Conservation (phyloP, 2,113 vertebrate genomes). For the Notiomystis cincta region DNA sequence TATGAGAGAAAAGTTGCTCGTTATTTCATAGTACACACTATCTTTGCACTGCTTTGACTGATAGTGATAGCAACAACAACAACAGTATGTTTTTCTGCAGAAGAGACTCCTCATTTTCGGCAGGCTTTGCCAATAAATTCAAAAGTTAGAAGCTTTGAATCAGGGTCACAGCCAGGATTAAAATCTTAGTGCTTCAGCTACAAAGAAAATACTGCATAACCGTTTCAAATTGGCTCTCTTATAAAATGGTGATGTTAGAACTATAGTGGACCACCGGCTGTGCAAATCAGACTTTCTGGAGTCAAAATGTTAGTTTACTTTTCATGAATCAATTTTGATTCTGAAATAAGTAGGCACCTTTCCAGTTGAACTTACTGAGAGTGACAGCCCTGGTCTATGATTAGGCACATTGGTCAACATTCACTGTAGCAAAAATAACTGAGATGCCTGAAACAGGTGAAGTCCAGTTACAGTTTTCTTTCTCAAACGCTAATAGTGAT, state of each 20-base stretch:
- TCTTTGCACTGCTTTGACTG: neutral
- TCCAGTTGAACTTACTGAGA: neutral
- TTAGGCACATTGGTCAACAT: neutral
- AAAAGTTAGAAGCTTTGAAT: neutral
- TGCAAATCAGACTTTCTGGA: neutral
- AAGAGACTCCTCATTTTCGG: neutral
- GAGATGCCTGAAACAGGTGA: neutral
- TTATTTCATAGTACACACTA: neutral
- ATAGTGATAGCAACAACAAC: neutral
- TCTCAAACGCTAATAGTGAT: fast-evolving
- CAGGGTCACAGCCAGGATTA: neutral
- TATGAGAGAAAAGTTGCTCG: neutral
- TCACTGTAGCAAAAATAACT: neutral
- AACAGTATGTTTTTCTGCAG: neutral
- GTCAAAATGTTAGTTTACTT: neutral
- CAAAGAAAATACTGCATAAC: neutral
- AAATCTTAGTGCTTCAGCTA: neutral
- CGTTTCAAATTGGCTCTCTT: neutral
- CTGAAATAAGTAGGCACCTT: neutral
- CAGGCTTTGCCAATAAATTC: neutral
- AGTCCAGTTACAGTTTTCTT: neutral
- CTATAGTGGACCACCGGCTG: neutral
- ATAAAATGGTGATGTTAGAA: neutral
- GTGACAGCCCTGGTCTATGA: neutral
- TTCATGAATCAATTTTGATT: neutral